phyloP scores from a whole-genome alignment of 2,888 invertebrate genomes.

The Lucinisca nassula region DNA sequence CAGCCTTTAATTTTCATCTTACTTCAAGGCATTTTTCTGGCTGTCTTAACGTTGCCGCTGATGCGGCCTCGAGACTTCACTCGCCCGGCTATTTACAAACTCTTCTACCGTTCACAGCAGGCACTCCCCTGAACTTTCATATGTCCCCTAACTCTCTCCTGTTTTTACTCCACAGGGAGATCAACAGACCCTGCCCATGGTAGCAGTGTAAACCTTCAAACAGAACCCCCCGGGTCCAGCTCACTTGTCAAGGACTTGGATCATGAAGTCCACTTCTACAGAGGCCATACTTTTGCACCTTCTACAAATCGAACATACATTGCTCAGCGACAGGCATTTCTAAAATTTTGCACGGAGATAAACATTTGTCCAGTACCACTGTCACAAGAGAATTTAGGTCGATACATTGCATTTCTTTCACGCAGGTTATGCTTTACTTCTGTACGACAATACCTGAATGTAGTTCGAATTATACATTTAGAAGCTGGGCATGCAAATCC shows the following conservation, averaged over 20 bases:
- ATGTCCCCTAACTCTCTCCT: background rate
- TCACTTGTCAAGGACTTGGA: background rate
- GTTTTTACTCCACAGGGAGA: background rate
- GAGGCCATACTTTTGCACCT: slow-evolving; percentile 29
- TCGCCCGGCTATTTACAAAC: background rate
- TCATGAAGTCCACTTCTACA: slow-evolving; percentile 8
- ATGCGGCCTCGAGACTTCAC: slow-evolving; percentile 9
- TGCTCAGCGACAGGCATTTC: background rate
- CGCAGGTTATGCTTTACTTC: background rate
- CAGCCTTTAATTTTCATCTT: too few species aligned
- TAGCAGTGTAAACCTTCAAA: background rate
- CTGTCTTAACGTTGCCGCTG: slow-evolving; percentile 4
- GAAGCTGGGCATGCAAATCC: background rate
- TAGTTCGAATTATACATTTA: background rate
- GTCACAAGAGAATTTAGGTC: background rate
- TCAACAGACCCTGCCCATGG: background rate
- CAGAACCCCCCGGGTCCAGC: background rate
- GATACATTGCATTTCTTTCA: slow-evolving; percentile 1
- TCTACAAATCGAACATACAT: slow-evolving; percentile 41
- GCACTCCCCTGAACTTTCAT: background rate
- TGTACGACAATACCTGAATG: background rate
- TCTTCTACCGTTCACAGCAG: background rate
- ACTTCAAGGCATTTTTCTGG: too few species aligned
- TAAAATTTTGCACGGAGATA: background rate
- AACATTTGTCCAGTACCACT: background rate